Conservation (phyloP, 2,113 vertebrate genomes). For the Malurus melanocephalus region DNA sequence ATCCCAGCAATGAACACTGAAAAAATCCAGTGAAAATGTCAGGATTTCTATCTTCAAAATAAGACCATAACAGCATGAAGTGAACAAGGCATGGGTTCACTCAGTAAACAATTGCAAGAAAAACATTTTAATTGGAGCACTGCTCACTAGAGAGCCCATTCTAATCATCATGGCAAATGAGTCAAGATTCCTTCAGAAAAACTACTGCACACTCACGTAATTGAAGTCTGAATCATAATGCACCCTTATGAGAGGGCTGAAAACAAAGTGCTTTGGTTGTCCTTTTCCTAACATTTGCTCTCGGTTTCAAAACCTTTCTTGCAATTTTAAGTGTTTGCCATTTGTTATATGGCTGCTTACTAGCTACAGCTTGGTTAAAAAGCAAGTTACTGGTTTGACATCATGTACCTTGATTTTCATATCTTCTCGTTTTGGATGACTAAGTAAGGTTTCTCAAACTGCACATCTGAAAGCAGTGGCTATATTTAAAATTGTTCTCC, state of each 20-base stretch:
- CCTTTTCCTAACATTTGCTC: neutral
- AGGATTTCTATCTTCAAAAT: neutral
- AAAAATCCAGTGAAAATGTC: neutral
- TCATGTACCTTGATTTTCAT: neutral
- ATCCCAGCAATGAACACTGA: neutral
- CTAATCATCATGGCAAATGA: neutral
- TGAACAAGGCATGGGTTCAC: neutral
- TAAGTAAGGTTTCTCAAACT: conserved; percentile 1
- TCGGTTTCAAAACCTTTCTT: neutral
- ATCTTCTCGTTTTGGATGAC: neutral
- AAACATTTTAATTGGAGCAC: neutral
- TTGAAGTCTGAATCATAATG: neutral
- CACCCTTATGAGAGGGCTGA: neutral
- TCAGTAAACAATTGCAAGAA: neutral
- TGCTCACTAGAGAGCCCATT: neutral
- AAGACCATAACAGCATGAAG: neutral
- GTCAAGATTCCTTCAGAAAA: neutral
- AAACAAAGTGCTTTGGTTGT: neutral
- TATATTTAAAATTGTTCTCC: conserved; percentile 38
- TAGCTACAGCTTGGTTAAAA: neutral
- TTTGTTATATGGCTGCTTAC: neutral
- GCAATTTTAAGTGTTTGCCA: neutral
- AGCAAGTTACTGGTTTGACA: neutral
- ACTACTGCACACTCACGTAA: neutral
- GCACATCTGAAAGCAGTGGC: neutral